These are phyloP conservation scores for Eulemur coronatus DNA, from an alignment of 2,797 vertebrate species.

Conservation along the genomic window DNA sequence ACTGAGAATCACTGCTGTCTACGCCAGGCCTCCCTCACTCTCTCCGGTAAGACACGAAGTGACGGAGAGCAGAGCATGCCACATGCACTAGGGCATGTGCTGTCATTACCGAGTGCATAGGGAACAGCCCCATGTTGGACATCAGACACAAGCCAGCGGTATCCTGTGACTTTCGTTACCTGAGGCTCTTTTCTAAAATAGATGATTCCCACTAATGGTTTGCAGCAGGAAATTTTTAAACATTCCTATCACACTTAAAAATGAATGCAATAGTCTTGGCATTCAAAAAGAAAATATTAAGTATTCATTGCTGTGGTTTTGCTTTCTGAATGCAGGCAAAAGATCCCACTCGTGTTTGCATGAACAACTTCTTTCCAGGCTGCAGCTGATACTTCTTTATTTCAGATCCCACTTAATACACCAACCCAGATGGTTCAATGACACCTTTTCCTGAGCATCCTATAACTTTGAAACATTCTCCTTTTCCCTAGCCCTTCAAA, in stretches of 20 bases:
- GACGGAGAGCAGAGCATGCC: not conserved
- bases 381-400: not conserved
- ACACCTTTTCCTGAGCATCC: not conserved
- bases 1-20: constrained; percentile 3
- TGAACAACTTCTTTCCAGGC: not conserved
- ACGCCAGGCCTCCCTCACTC: not conserved
- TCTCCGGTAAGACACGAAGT: accelerated
- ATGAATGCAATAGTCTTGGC: not conserved
- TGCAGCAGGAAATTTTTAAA: not conserved
- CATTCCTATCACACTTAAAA: not conserved
- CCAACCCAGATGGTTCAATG: not conserved
- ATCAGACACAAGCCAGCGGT: not conserved
- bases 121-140: not conserved
- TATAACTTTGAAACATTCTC: not conserved
- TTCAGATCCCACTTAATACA: not conserved
- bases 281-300: not conserved
- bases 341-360: not conserved
- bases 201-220: not conserved
- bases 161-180: not conserved
- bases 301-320: not conserved
- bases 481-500: not conserved
- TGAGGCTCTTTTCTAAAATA: constrained; percentile 12
- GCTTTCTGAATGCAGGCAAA: not conserved
- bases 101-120: not conserved
- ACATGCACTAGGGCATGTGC: not conserved